These are phyloP conservation scores for Zoanthus gigantus DNA, from an alignment of 92 coral and sea anemone species.

Conservation along the genomic window DNA sequence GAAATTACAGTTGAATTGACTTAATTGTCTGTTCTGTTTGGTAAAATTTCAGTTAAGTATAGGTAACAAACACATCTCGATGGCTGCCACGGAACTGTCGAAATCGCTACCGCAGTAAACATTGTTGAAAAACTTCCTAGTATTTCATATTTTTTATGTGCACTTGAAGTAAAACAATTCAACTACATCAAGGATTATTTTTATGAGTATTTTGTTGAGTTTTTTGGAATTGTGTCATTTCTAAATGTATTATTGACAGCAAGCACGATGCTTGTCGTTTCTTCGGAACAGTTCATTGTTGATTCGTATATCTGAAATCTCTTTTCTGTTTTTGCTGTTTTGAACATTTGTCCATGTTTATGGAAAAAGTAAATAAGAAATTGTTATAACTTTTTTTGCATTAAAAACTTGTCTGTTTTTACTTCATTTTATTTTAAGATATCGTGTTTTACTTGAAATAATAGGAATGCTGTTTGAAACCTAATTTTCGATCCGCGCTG, in stretches of 20 bases:
- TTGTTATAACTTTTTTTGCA: background rate
- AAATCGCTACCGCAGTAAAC: conserved; percentile 92
- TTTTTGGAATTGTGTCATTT: background rate
- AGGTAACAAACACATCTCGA: conserved; percentile 96
- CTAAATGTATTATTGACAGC: conserved; percentile 10
- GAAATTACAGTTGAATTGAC: conserved; percentile 15
- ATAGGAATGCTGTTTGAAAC: conserved; percentile 13
- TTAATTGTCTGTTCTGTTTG: conserved; percentile 17
- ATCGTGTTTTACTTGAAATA: background rate
- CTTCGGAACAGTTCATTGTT: conserved; percentile 25
- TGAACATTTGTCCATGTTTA: conserved; percentile 19
- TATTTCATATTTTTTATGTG: conserved; percentile 47
- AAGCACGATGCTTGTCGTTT: conserved; percentile 18
- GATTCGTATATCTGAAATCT: conserved; percentile 45
- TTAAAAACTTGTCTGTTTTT: background rate
- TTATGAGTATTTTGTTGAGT: background rate
- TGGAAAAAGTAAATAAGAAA: background rate
- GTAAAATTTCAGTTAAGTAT: conserved; percentile 60
- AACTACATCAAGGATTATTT: background rate
- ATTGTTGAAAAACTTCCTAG: conserved; percentile 68
- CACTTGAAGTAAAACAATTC: conserved; percentile 31
- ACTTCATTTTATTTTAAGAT: background rate
- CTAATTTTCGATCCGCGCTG: conserved; percentile 26
- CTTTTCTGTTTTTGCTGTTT: conserved; percentile 28
- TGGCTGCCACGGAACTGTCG: conserved; percentile 79